Evolutionary conservation across 2,888 invertebrate genomes (phyloP).

Genomic region (Cryptus viduatorius): DNA sequence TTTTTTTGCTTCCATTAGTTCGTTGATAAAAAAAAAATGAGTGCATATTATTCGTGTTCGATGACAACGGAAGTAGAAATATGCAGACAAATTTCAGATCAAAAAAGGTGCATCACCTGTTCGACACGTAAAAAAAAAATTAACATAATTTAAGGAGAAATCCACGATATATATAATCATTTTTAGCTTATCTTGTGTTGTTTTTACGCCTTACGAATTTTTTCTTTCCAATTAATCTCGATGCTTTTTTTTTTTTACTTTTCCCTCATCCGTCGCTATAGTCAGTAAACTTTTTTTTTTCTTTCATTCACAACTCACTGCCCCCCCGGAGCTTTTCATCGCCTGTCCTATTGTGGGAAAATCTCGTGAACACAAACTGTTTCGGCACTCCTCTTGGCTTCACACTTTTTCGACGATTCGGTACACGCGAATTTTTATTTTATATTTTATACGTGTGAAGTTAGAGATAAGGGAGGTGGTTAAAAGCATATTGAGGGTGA

Average conservation of each 20-base stretch:
- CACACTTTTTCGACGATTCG: not conserved
- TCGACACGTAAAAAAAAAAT: too few species aligned
- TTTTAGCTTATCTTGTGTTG: too few species aligned
- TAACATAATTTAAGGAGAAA: too few species aligned
- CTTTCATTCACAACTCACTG: not conserved
- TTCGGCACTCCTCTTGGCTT: conserved; percentile 20
- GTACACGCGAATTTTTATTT: conserved; percentile 44
- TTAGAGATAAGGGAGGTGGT: not conserved
- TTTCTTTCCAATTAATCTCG: too few species aligned
- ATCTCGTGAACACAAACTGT: conserved; percentile 35
- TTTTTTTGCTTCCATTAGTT: too few species aligned
- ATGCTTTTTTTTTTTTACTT: not conserved
- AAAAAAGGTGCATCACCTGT: too few species aligned
- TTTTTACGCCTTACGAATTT: too few species aligned
- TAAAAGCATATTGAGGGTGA: not conserved
- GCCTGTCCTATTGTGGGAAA: conserved; percentile 27
- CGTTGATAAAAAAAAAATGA: too few species aligned
- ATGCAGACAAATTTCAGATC: too few species aligned
- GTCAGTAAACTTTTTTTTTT: not conserved
- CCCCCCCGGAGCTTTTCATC: conserved; percentile 27
- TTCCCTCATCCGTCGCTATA: not conserved
- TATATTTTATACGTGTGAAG: not conserved
- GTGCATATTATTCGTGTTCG: too few species aligned
- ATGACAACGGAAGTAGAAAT: too few species aligned
- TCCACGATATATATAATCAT: too few species aligned